Evolutionary conservation across 2,888 invertebrate genomes (phyloP).

Genomic region (Macrophya alboannulata): DNA sequence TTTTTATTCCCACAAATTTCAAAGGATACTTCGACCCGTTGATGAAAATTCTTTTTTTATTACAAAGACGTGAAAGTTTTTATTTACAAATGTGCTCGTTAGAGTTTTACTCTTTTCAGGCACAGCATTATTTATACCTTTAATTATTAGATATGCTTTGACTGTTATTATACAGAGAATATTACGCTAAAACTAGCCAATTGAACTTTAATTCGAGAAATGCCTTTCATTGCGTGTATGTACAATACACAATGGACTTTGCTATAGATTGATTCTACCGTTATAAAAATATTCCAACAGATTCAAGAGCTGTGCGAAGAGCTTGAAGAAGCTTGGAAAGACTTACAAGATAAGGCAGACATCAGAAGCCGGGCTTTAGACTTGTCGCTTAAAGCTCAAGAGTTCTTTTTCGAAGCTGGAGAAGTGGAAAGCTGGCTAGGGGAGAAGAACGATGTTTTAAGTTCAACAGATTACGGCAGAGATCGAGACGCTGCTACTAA

Average conservation of each 20-base stretch:
- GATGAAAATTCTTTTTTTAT: background rate
- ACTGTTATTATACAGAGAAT: background rate
- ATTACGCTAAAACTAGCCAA: background rate
- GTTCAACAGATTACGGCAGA: slow-evolving; percentile 93
- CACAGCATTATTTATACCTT: background rate
- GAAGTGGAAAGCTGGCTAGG: slow-evolving; percentile 97
- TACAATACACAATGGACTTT: too few species aligned
- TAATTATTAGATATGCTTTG: slow-evolving; percentile 25
- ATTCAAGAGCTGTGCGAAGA: slow-evolving; percentile 89
- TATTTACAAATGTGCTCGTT: background rate
- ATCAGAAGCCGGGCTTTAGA: slow-evolving; percentile 91
- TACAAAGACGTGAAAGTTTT: background rate
- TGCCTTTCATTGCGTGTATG: too few species aligned
- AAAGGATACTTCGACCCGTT: background rate
- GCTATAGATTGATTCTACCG: background rate
- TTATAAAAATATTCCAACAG: slow-evolving; percentile 77
- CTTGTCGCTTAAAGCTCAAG: slow-evolving; percentile 93
- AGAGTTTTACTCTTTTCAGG: slow-evolving; percentile 12
- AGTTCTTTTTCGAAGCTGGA: slow-evolving; percentile 94
- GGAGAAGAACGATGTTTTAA: slow-evolving; percentile 91
- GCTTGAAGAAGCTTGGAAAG: slow-evolving; percentile 88
- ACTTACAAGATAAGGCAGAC: slow-evolving; percentile 87
- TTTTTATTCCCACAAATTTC: background rate
- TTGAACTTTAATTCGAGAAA: background rate
- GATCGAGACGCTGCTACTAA: slow-evolving; percentile 96